These are phyloP conservation scores for Sebastes diploproa DNA, from an alignment of 2,797 vertebrate species.

Conservation along the genomic window DNA sequence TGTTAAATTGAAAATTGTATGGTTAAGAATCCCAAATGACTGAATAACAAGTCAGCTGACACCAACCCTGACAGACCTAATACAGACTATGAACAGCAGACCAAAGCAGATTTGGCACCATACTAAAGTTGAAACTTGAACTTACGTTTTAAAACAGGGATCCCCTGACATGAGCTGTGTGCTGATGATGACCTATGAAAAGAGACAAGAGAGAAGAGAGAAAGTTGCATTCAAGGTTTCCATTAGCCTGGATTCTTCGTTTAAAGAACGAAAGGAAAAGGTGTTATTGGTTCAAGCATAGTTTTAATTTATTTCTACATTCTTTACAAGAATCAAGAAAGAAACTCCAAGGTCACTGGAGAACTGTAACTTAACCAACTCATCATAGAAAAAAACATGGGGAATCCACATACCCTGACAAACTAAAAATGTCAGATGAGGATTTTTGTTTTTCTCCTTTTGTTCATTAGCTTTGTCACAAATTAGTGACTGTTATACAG, in stretches of 20 bases:
- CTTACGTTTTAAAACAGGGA: slow-evolving; percentile 99
- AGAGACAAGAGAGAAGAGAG: neutral
- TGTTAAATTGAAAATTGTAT: neutral
- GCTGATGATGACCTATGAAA: slow-evolving; percentile 90
- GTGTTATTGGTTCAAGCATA: neutral
- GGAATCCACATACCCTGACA: neutral
- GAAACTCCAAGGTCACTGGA: neutral
- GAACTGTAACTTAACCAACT: neutral
- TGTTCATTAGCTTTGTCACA: neutral
- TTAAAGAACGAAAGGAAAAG: neutral
- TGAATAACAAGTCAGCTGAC: neutral
- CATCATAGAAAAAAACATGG: neutral
- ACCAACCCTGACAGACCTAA: neutral
- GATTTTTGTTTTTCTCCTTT: neutral
- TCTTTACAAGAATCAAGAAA: neutral
- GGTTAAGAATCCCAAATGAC: neutral
- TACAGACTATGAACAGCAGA: neutral
- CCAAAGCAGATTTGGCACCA: neutral
- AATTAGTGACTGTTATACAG: neutral
- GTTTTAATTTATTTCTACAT: neutral
- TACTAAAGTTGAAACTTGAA: neutral
- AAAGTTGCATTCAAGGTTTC: neutral
- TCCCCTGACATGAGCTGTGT: slow-evolving; percentile 98
- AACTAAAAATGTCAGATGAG: neutral
- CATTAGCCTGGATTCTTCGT: neutral